Evolutionary conservation across 2,888 invertebrate species (phyloP), one percentile per base, ranked within the genome.

Genomic region (Pelosia muscerda): DNA sequence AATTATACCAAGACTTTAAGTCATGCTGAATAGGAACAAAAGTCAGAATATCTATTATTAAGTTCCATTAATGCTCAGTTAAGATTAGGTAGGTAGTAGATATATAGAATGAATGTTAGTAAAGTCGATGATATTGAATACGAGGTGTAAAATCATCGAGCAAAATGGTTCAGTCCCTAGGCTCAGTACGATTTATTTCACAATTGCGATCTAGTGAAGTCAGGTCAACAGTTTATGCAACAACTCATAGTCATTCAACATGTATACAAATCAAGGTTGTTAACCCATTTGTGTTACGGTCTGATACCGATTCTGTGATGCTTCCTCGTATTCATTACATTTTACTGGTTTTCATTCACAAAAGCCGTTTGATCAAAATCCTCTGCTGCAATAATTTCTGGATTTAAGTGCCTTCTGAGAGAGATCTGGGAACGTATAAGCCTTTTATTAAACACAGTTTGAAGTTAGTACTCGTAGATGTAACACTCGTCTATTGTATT

Each of bases 201-300:
- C 78, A 80, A 79, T n/a, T 13, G n/a, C 26, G n/a, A 61, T 63
- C 68, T 49, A 68, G 68, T 65, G 31, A 26, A 65, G 68, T 68
- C 62, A 69, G 69, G 65, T 69, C 69, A 58, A 61, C 54, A 59
- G 82, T 78, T 78, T 81, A 81, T 84, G 84, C 81, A 82, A 84
- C 84, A 81, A 70, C 80, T 77, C 81, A 82, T 83, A 86, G 81
- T 83, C 84, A 87, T 82, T 86, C 85, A 87, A 81, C 85, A 84
- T 83, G 84, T 84, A 86, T 77, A 91, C 86, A 88, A 89, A 90
- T 90, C 87, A 92, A 92, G 93, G 92, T 93, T 92, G 89, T 92
- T 93, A 91, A 92, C 92, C 92, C 86, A 90, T 90, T 90, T 90
- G 81, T 86, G 92, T 91, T 92, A 89, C 91, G 92, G 89, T 93